These are phyloP conservation scores for Pristionchus maxplancki DNA, from an alignment of 2,888 invertebrate genomes.

Conservation along the genomic window DNA sequence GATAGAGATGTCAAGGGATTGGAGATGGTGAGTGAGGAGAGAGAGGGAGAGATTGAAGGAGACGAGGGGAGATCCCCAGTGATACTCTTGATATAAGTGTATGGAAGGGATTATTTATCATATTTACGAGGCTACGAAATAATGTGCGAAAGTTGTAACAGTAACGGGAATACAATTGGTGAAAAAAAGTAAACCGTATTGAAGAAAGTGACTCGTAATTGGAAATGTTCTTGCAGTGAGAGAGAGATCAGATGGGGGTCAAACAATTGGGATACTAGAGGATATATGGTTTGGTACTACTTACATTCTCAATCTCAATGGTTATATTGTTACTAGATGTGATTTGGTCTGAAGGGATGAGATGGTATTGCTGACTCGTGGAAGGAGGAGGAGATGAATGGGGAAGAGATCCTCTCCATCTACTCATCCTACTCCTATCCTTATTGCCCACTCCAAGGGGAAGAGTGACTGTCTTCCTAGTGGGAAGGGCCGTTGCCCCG, in stretches of 20 bases:
- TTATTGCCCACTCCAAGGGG: constrained; percentile 11
- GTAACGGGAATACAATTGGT: not conserved
- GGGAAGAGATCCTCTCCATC: constrained; percentile 3
- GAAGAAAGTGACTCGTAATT: constrained; percentile 17
- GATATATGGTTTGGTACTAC: not conserved
- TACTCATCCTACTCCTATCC: not conserved
- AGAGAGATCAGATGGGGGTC: not conserved
- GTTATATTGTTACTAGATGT: not conserved
- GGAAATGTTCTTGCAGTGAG: not conserved
- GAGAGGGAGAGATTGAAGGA: not conserved
- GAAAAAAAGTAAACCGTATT: not conserved
- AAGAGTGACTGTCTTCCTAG: constrained; percentile 42
- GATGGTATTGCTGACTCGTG: not conserved
- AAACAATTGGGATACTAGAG: constrained; percentile 1
- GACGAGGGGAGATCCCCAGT: not conserved
- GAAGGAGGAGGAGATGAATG: not conserved
- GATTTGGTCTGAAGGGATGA: not conserved
- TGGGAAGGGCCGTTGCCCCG: not conserved
- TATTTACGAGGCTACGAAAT: not conserved
- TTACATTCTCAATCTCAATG: not conserved
- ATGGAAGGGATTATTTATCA: not conserved
- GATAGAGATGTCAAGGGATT: constrained; percentile 63
- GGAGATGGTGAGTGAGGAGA: constrained; percentile 60
- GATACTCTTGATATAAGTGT: not conserved
- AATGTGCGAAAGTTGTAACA: not conserved